Base-by-base conservation (phyloP, 2,113 vertebrate species). In the Etia nguti region DNA sequence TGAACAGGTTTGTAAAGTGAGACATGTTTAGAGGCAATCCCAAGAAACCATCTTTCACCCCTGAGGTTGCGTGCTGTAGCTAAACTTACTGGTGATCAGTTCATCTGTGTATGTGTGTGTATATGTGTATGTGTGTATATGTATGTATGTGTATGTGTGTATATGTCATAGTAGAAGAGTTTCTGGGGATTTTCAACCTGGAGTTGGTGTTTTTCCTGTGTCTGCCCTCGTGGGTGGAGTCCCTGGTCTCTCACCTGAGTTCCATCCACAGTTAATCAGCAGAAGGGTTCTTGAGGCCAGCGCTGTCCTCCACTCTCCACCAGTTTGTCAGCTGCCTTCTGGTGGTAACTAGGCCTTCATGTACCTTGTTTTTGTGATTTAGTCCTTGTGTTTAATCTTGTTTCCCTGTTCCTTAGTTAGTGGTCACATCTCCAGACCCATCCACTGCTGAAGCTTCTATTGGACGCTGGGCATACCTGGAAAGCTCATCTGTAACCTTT, bases 121-220 rank as follows among this genome's bases (percentile, higher is more conserved):
- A 4, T 55, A 4, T 52, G 16, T 16, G 6, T 6, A 12, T 43
- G 13, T 46, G 43, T 46, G 43, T 46, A 3, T 48, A 18, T 48
- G 6, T 16, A 7, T 48, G 15, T 48, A 2, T 46, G 1, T 34
- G 6, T 34, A 2, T 2, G 43, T 16, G 46, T 48, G 6, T 16
- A 0, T 18, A 0, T 52, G 52, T 54, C 0, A 22, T 6, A n/a
- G n/a, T 55, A 55, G n/a, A 2, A 22, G n/a, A 12, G 54, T 24
- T n/a, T 55, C 52, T 55, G 54, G 2, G 54, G 54, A 24, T 56
- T 56, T 56, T 56, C n/a, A 3, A 56, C n/a, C 54, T 56, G 20
- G 10, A 54, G 52, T 54, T 3, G 52, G 52, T 54, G 52, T 22
- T 22, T 56, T 56, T 56, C 54, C 54, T 56, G n/a, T 56, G 54